A percentile compares a stretch with the other conserved stretches of the same genome.
These are phyloP conservation scores for Fundulus diaphanus DNA, from an alignment of 2,797 vertebrate genomes.

Conservation along the genomic window DNA sequence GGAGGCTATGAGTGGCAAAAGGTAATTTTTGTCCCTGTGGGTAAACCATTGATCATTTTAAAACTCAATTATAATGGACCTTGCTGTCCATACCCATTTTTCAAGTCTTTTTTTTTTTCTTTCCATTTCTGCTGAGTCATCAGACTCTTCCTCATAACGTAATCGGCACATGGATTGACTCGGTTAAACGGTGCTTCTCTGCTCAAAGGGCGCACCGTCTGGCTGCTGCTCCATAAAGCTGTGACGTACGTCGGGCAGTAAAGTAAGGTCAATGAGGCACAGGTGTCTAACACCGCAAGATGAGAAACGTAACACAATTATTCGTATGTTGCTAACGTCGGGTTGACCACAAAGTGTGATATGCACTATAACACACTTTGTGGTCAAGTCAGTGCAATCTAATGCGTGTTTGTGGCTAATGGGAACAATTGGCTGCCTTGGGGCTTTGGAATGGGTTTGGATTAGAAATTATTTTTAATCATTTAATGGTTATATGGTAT, in stretches of 20 bases:
- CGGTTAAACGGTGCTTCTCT: slow-evolving; percentile 8
- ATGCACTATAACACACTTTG: not conserved
- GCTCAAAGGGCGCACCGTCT: slow-evolving; percentile 1
- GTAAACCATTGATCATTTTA: slow-evolving; percentile 11
- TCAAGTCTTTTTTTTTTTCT: not conserved
- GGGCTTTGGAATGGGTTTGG: slow-evolving; percentile 6
- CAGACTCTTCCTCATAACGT: slow-evolving; percentile 4
- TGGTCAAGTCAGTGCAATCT: slow-evolving; percentile 47
- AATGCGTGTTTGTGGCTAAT: not conserved
- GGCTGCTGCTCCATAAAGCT: slow-evolving; percentile 8
- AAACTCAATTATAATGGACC: not conserved
- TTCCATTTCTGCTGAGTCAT: slow-evolving; percentile 7
- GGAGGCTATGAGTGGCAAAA: not conserved
- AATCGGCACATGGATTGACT: not conserved
- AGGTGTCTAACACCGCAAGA: slow-evolving; percentile 34
- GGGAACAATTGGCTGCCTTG: slow-evolving; percentile 40
- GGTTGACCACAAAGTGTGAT: no score
- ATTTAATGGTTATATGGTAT: not conserved
- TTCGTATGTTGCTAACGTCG: no score
- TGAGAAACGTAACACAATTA: slow-evolving; percentile 51
- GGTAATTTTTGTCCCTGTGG: slow-evolving; percentile 4
- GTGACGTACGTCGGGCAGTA: not conserved
- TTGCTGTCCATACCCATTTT: not conserved
- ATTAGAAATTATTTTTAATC: not conserved
- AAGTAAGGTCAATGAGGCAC: not conserved